A percentile compares a stretch with the other conserved stretches of the same genome.
Evolutionary conservation across 2,888 invertebrate species (phyloP).

Genomic region (Callinectes sapidus): DNA sequence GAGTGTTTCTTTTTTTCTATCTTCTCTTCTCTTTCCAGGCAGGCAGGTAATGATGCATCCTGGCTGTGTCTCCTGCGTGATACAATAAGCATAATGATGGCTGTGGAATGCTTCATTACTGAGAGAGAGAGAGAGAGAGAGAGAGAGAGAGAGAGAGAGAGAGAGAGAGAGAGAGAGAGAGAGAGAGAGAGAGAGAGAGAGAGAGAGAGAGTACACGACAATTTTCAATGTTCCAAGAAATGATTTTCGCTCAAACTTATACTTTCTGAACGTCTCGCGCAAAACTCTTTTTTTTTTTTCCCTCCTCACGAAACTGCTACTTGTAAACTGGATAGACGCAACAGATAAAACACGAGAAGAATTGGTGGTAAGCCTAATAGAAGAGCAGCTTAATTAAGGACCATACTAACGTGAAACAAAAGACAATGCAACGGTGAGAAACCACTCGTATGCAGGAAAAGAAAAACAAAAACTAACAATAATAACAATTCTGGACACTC

Average conservation of each 20-base stretch:
- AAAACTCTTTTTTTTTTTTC: not conserved
- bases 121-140: not conserved
- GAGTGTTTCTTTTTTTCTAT: not conserved
- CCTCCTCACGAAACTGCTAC: not conserved
- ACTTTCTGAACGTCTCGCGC: not conserved
- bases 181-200: slow-evolving; percentile 25
- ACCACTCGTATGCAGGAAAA: not conserved
- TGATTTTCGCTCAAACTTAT: not conserved
- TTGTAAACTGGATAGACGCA: not conserved
- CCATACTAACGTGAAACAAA: not conserved
- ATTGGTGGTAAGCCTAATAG: not conserved
- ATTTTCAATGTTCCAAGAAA: not conserved
- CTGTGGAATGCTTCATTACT: not conserved
- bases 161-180: not conserved
- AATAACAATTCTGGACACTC: not conserved
- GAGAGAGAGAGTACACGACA: not conserved
- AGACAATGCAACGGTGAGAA: not conserved
- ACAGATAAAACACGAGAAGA: not conserved
- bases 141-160: too few relatives aligned
- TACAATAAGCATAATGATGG: not conserved
- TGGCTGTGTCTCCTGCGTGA: not conserved
- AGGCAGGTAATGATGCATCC: not conserved
- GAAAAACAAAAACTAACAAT: not conserved
- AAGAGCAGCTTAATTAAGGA: not conserved
- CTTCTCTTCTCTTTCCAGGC: not conserved